A percentile compares a stretch with the other conserved stretches of the same genome.
phyloP scores from a whole-genome alignment of 2,113 vertebrate species.

The Patagioenas fasciata region DNA sequence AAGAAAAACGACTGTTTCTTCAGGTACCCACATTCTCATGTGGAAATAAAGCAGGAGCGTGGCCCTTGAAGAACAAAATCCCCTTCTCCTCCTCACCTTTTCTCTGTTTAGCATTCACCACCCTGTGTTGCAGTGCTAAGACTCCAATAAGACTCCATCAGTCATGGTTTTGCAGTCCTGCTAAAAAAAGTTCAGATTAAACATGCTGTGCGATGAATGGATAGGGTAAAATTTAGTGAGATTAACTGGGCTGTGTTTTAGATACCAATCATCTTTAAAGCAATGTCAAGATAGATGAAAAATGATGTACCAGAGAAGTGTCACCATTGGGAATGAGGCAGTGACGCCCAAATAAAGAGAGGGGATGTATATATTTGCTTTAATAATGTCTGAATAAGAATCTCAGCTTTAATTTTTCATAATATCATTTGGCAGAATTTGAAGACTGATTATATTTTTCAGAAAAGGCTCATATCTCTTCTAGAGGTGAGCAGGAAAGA shows the following conservation, averaged over 20 bases:
- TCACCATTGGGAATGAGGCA: neutral
- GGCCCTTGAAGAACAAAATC: neutral
- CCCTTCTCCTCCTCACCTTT: neutral
- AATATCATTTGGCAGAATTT: neutral
- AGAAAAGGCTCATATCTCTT: neutral
- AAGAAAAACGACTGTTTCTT: neutral
- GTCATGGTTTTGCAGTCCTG: neutral
- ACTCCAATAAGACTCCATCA: slow-evolving; percentile 9
- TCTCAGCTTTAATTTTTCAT: slow-evolving; percentile 15
- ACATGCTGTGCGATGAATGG: slow-evolving; percentile 15
- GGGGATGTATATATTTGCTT: slow-evolving; percentile 43
- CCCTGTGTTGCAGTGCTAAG: neutral
- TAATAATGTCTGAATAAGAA: slow-evolving; percentile 47
- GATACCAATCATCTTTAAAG: slow-evolving; percentile 49
- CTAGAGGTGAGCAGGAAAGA: neutral
- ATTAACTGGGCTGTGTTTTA: slow-evolving; percentile 53
- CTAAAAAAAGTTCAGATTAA: slow-evolving; percentile 37
- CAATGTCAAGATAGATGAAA: slow-evolving; percentile 54
- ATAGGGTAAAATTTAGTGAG: slow-evolving; percentile 34
- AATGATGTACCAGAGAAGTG: neutral
- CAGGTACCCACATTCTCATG: neutral
- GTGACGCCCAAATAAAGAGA: neutral
- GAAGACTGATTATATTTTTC: neutral
- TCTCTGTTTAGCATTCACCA: neutral
- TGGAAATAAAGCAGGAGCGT: neutral